phyloP scores from a whole-genome alignment of 2,888 invertebrate species.

The Acleris laterana region DNA sequence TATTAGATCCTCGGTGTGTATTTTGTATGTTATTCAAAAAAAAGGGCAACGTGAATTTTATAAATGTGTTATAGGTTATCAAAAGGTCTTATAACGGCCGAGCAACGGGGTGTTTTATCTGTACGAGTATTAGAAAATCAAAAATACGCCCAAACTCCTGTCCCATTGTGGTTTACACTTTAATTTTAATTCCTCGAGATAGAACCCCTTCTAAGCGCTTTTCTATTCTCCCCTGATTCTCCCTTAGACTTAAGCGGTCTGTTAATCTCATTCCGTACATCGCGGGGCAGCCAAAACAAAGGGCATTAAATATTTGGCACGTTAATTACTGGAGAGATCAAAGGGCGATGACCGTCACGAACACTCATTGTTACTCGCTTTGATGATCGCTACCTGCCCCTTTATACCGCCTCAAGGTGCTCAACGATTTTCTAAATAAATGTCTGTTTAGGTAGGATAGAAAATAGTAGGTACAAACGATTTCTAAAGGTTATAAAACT shows the following conservation, averaged over 20 bases:
- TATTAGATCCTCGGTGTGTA: slow-evolving; percentile 10
- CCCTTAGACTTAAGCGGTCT: background rate
- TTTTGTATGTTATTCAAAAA: background rate
- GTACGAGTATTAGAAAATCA: too few relatives aligned
- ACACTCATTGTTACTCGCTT: slow-evolving; percentile 65
- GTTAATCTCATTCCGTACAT: slow-evolving; percentile 29
- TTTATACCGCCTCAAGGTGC: slow-evolving; percentile 41
- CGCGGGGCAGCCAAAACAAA: slow-evolving; percentile 24
- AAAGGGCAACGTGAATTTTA: background rate
- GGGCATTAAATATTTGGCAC: slow-evolving; percentile 59
- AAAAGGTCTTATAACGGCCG: too few relatives aligned
- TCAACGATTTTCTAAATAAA: slow-evolving; percentile 26
- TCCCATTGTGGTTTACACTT: too few relatives aligned
- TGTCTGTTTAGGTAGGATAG: background rate
- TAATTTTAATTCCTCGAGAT: too few relatives aligned
- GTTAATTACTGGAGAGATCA: slow-evolving; percentile 58
- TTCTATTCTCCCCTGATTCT: too few relatives aligned
- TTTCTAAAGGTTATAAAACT: background rate
- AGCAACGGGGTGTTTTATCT: too few relatives aligned
- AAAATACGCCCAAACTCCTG: too few relatives aligned
- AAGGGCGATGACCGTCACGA: slow-evolving; percentile 67
- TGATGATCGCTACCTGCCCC: slow-evolving; percentile 58
- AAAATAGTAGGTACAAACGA: background rate
- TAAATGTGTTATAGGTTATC: background rate
- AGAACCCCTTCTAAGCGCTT: background rate